Percentiles rank a stretch among this genome's conserved stretches.
These are phyloP conservation scores for Trisateles emortualis DNA, from an alignment of 2,888 invertebrate species.

Conservation along the genomic window DNA sequence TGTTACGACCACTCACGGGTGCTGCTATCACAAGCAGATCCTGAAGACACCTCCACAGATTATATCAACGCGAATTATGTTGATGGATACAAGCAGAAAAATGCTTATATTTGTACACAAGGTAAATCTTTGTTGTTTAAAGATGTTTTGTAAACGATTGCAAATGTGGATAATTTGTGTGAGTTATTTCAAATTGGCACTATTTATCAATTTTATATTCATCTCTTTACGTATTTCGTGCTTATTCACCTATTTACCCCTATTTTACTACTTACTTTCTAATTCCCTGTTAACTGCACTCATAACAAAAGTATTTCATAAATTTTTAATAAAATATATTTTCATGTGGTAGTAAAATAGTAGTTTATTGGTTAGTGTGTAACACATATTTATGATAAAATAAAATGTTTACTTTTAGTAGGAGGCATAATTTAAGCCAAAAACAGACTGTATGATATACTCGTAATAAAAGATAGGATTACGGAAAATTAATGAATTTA, in stretches of 20 bases:
- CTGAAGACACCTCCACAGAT: slow-evolving; percentile 92
- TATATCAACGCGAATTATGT: slow-evolving; percentile 99
- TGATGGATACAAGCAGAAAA: slow-evolving; percentile 98
- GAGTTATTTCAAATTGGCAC: no score
- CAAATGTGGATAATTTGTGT: background rate
- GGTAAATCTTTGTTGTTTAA: slow-evolving; percentile 82
- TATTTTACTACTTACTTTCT: no score
- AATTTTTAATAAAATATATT: no score
- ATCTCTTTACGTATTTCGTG: no score
- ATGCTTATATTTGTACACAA: slow-evolving; percentile 99
- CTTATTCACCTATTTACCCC: no score
- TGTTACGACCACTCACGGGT: slow-evolving; percentile 99
- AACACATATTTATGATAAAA: no score
- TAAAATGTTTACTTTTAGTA: background rate
- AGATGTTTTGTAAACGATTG: background rate
- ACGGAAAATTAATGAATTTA: slow-evolving; percentile 17
- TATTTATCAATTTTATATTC: no score
- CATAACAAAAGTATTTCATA: no score
- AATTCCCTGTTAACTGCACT: no score
- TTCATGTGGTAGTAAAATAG: no score
- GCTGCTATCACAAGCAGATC: slow-evolving; percentile 91
- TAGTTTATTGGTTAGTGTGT: no score
- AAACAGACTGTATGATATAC: background rate
- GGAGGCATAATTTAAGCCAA: background rate
- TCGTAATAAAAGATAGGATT: background rate